phyloP scores from a whole-genome alignment of 2,888 invertebrate genomes.

The Drosophila tripunctata region DNA sequence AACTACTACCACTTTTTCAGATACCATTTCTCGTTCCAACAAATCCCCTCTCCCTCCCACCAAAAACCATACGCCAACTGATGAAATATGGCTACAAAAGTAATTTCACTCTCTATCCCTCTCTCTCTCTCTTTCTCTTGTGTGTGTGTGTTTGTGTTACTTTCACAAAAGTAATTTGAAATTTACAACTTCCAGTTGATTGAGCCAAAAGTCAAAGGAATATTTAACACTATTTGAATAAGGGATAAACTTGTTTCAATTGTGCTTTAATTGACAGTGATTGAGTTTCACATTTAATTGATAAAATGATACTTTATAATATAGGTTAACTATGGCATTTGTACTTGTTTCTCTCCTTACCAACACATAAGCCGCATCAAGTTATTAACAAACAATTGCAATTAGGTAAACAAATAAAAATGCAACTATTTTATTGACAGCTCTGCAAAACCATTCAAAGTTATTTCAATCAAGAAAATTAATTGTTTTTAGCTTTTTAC shows the following conservation, averaged over 20 bases:
- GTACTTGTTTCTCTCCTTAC: no score
- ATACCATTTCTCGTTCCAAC: background rate
- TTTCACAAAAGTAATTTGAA: constrained; percentile 61
- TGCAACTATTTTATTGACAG: no score
- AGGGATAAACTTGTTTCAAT: constrained; percentile 23
- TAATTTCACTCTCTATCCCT: constrained; percentile 17
- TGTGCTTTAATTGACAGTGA: constrained; percentile 28
- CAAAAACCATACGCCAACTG: constrained; percentile 28
- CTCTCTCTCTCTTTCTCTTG: background rate
- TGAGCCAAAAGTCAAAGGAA: constrained; percentile 44
- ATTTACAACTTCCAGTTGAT: constrained; percentile 73
- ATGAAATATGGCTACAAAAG: constrained; percentile 64
- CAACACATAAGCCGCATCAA: no score
- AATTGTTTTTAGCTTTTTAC: no score
- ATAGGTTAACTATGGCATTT: no score
- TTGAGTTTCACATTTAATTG: constrained; percentile 36
- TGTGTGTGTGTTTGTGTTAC: background rate
- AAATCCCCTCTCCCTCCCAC: background rate
- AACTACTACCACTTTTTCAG: constrained; percentile 20
- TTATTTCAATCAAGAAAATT: no score
- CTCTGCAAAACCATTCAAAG: no score
- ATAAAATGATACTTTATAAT: background rate
- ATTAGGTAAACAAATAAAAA: no score
- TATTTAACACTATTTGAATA: constrained; percentile 14
- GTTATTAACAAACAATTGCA: no score